phyloP scores from a whole-genome alignment of 2,113 vertebrate species.

The Ctenodactylus gundi region DNA sequence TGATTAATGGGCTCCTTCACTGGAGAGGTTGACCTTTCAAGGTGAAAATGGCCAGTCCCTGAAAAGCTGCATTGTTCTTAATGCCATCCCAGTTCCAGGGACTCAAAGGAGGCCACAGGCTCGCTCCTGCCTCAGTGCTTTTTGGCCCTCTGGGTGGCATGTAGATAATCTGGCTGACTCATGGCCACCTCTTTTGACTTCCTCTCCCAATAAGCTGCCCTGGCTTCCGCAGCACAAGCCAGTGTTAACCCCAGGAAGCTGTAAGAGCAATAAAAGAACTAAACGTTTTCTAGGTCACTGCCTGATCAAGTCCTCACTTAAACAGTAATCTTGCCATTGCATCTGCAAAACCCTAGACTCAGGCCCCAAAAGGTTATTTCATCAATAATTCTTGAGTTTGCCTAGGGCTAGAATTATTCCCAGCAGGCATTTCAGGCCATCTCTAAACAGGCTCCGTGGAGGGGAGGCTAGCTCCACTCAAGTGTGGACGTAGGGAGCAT shows the following conservation, averaged over 20 bases:
- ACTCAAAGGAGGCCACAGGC: background rate
- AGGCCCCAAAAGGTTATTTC: slow-evolving; percentile 80
- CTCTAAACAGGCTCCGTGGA: slow-evolving; percentile 42
- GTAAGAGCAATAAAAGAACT: slow-evolving; percentile 80
- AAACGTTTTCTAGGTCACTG: slow-evolving; percentile 83
- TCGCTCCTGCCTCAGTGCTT: background rate
- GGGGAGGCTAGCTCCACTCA: background rate
- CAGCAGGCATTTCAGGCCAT: slow-evolving; percentile 14
- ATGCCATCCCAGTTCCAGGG: background rate
- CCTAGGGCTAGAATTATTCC: slow-evolving; percentile 63
- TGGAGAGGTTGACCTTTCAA: background rate
- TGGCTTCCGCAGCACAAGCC: slow-evolving; percentile 61
- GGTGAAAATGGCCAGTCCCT: background rate
- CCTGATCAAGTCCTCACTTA: slow-evolving; percentile 78
- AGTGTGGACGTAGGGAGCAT: slow-evolving; percentile 27
- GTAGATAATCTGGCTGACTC: background rate
- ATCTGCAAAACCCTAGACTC: slow-evolving; percentile 72
- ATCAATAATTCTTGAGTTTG: slow-evolving; percentile 79
- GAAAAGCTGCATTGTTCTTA: background rate
- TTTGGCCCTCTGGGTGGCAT: background rate
- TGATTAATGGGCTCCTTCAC: background rate
- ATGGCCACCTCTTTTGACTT: background rate
- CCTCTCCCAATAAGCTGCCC: slow-evolving; percentile 61
- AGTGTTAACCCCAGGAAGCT: slow-evolving; percentile 72
- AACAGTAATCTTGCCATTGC: slow-evolving; percentile 78